Evolutionary conservation across 2,113 vertebrate species (phyloP), one percentile per base, ranked within the genome.

Genomic region (Thomomys bottae): DNA sequence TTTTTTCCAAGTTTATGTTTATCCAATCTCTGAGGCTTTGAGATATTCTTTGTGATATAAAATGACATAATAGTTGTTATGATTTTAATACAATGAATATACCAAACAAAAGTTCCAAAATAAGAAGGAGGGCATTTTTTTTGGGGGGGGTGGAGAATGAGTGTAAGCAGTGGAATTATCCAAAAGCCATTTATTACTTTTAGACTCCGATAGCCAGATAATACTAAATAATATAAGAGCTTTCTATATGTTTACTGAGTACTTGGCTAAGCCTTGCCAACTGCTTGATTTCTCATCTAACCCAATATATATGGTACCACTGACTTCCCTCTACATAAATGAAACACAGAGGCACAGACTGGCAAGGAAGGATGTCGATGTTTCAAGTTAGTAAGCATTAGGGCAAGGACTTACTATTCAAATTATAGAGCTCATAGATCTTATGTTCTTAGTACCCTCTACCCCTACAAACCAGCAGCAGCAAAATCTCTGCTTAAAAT

Each of bases 61-160:
- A 63, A 67, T 63, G 45, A 17, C 28, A 21, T 71, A 18, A 38
- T 61, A 71, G 3, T 42, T 24, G 61, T 42, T 30, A 80, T 89
- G 10, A 67, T 84, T 84, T 85, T 54, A 86, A 73, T 73, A 49
- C 1, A 20, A 7, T 30, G 68, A 79, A 34, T 45, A 32, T 45
- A 11, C 12, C 90, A 89, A 63, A 73, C 77, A 80, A 63, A 88
- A 88, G 12, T 76, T 92, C n/a, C 28, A 49, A 23, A 64, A 30
- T 72, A 81, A 63, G 30, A 1, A 6, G 7, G 38, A 21, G 15
- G 9, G 24, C 45, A 12, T 36, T 76, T 49, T 70, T 30, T 85
- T n/a, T n/a, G n/a, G n/a, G n/a, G n/a, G n/a, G n/a, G n/a, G n/a
- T n/a, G n/a, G n/a, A n/a, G n/a, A n/a, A 11, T 54, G 49, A 54